phyloP scores from a whole-genome alignment of 1,140 invertebrate genomes.

The Oreohelix idahoensis region DNA sequence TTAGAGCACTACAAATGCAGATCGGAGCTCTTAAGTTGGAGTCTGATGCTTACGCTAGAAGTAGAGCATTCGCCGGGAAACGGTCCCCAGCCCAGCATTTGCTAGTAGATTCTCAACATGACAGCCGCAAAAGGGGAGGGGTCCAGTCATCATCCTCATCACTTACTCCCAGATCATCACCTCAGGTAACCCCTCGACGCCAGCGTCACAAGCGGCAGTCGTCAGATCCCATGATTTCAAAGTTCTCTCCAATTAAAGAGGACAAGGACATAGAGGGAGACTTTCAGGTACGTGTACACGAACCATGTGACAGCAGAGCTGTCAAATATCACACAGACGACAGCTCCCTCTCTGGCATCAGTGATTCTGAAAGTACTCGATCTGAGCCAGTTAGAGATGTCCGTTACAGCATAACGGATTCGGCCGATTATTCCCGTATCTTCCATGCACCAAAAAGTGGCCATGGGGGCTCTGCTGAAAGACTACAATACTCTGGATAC shows the following conservation, averaged over 20 bases:
- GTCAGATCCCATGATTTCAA: slow-evolving; percentile 71
- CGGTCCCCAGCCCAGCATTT: slow-evolving; percentile 16
- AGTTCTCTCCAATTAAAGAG: slow-evolving; percentile 77
- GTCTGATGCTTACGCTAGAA: slow-evolving; percentile 49
- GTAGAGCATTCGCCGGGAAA: slow-evolving; percentile 32
- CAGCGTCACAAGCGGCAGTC: slow-evolving; percentile 70
- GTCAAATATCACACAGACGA: slow-evolving; percentile 61
- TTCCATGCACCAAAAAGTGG: slow-evolving; percentile 50
- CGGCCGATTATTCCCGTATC: slow-evolving; percentile 63
- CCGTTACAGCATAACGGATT: slow-evolving; percentile 55
- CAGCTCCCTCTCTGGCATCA: slow-evolving; percentile 67
- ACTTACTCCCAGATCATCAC: slow-evolving; percentile 62
- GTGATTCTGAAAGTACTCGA: slow-evolving; percentile 67
- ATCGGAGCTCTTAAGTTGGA: slow-evolving; percentile 68
- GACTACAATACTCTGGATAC: slow-evolving; percentile 28
- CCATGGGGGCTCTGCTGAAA: slow-evolving; percentile 23
- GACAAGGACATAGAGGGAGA: slow-evolving; percentile 75
- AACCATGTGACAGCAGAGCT: slow-evolving; percentile 26
- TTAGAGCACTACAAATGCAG: slow-evolving; percentile 67
- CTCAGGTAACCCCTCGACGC: slow-evolving; percentile 69
- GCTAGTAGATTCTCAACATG: not conserved
- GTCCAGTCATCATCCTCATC: slow-evolving; percentile 43
- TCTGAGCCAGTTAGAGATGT: slow-evolving; percentile 60
- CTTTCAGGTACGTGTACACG: slow-evolving; percentile 50
- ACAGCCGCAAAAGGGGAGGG: slow-evolving; percentile 24